Evolutionary conservation across 2,888 invertebrate genomes (phyloP), one percentile per base, ranked within the genome.

Genomic region (Branchipolynoe longqiensis): DNA sequence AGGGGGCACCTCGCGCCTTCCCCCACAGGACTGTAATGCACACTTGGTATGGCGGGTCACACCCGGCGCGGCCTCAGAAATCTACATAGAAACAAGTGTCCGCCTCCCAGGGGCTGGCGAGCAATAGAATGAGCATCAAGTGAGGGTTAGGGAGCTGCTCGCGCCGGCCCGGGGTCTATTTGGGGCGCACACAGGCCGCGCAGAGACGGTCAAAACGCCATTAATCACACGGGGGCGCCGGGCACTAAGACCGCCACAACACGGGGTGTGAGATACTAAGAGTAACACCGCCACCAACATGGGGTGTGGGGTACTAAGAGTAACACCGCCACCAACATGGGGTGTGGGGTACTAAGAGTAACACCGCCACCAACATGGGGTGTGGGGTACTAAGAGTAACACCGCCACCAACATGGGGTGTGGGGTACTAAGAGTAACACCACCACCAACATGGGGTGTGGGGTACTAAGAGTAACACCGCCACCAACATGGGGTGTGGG

Each of bases 81-180:
- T 78, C 78, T 78, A 78, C 78, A 78, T 78, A 78, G 78, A 78
- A 78, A 78, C 78, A 78, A 78, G 78, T 78, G 78, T n/a, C 78
- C 41, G 78, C 78, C 48, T 48, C 78, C 78, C 33, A 33, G 78
- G 78, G 78, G 3, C 41, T 22, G 41, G 41, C 48, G 28, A 31
- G 78, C 78, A 78, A 78, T 78, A 78, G 78, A 78, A 78, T 48
- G 78, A 41, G 78, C 78, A 78, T 78, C 78, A 78, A 41, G 48
- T 28, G 28, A 14, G 48, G 78, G 78, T 78, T 78, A 78, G 78
- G 78, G 78, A 78, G 48, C 33, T 41, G 41, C 78, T 78, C 54
- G 28, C 18, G n/a, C 31, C n/a, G n/a, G 54, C 31, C 48, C 48
- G 54, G 54, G 78, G 78, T 78, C 78, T 48, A 78, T 78, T 78